Evolutionary conservation across 2,797 vertebrate species (phyloP).

Genomic region (Hyperoplus immaculatus): DNA sequence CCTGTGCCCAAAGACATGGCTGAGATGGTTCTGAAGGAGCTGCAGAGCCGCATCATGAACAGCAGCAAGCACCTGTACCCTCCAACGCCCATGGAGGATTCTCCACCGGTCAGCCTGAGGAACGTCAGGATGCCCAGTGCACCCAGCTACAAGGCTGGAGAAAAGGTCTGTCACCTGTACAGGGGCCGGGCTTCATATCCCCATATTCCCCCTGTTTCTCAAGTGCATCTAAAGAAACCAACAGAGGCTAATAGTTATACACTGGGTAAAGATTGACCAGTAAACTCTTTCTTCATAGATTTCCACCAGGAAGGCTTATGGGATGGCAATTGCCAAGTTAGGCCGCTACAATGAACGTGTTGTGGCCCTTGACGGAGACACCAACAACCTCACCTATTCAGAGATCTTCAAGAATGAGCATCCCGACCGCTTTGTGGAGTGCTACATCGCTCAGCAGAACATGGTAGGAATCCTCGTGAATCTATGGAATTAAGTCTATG

Average conservation of each 20-base stretch:
- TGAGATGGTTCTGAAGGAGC: constrained; percentile 91
- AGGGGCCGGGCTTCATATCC: background rate
- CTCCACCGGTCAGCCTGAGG: constrained; percentile 89
- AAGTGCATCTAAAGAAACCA: background rate
- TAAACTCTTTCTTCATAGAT: constrained; percentile 79
- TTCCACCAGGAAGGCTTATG: constrained; percentile 94
- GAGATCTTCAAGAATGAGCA: constrained; percentile 96
- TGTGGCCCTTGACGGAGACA: constrained; percentile 94
- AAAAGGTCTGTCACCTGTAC: constrained; percentile 87
- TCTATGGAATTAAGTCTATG: background rate
- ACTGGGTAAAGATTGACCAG: background rate
- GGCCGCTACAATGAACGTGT: constrained; percentile 92
- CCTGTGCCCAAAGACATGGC: constrained; percentile 94
- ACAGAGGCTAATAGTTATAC: background rate
- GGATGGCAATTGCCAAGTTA: constrained; percentile 92
- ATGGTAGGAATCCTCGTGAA: constrained; percentile 84
- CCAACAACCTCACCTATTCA: constrained; percentile 95
- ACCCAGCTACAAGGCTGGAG: constrained; percentile 93
- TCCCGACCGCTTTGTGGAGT: constrained; percentile 94
- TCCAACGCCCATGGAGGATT: constrained; percentile 89
- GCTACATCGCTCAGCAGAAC: constrained; percentile 98
- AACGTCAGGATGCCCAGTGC: constrained; percentile 93
- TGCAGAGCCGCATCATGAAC: constrained; percentile 90
- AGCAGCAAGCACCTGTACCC: constrained; percentile 94
- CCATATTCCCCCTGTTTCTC: background rate